These are phyloP conservation scores for Leptinotarsa juncta DNA, from an alignment of 2,888 invertebrate genomes.

Conservation along the genomic window DNA sequence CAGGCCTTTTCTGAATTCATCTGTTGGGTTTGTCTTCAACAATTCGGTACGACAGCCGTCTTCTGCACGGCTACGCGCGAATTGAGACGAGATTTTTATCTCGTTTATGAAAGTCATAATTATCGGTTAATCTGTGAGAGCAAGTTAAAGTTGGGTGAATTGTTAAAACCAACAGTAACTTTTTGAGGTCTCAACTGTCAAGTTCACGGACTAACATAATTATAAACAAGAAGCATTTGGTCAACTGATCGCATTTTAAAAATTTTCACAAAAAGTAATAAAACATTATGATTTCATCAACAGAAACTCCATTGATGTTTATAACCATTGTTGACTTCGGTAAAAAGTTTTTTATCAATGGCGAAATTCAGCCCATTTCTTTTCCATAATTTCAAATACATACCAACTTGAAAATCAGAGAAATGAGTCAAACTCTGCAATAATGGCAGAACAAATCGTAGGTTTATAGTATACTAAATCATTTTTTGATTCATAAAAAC, in stretches of 20 bases:
- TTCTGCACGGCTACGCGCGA: conserved; percentile 53
- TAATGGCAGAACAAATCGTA: too few relatives aligned
- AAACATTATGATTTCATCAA: too few relatives aligned
- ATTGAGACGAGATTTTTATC: conserved; percentile 52
- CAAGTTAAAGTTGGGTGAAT: conserved; percentile 62
- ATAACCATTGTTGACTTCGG: too few relatives aligned
- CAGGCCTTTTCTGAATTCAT: conserved; percentile 67
- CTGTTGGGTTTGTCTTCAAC: conserved; percentile 65
- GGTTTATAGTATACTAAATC: too few relatives aligned
- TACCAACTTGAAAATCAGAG: too few relatives aligned
- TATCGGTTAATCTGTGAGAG: conserved; percentile 52
- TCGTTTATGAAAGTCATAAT: conserved; percentile 44
- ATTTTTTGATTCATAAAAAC: too few relatives aligned
- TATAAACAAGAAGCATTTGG: conserved; percentile 51
- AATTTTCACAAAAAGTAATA: neutral
- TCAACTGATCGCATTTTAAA: conserved; percentile 12
- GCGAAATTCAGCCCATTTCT: too few relatives aligned
- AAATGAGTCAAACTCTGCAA: too few relatives aligned
- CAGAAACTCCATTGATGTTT: too few relatives aligned
- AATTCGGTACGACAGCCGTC: conserved; percentile 59
- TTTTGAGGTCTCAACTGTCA: conserved; percentile 66
- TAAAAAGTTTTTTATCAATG: too few relatives aligned
- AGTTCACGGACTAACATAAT: conserved; percentile 58
- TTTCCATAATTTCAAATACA: too few relatives aligned
- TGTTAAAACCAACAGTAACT: conserved; percentile 67